phyloP scores from a whole-genome alignment of 2,888 invertebrate species.

The Pachydiplax longipennis region DNA sequence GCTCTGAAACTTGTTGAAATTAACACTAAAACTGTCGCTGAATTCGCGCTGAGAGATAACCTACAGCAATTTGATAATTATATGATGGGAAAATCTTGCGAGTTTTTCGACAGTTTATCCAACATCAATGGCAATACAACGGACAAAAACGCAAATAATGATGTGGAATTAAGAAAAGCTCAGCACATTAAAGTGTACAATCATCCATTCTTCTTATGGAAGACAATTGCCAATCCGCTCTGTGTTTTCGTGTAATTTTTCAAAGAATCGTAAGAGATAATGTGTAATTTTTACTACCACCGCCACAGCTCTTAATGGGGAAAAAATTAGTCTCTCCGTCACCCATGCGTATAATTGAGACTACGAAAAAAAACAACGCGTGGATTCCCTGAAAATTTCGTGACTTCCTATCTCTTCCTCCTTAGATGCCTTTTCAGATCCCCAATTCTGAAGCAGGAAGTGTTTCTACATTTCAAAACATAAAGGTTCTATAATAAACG shows the following conservation, averaged over 20 bases:
- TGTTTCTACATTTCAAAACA: not conserved
- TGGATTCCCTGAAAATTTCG: not conserved
- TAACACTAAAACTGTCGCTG: no score
- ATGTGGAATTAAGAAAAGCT: no score
- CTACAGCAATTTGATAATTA: no score
- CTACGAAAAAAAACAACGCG: not conserved
- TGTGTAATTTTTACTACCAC: not conserved
- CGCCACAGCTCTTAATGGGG: not conserved
- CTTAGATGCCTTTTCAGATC: not conserved
- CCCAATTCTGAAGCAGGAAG: slow-evolving; percentile 24
- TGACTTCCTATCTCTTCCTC: not conserved
- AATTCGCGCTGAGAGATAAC: no score
- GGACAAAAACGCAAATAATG: no score
- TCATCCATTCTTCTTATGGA: not conserved
- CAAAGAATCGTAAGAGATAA: not conserved
- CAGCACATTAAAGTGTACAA: not conserved
- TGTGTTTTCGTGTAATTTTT: not conserved
- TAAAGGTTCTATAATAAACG: not conserved
- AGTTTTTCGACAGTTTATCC: no score
- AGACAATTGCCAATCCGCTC: not conserved
- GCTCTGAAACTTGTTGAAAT: no score
- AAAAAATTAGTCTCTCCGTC: not conserved
- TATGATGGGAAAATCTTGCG: no score
- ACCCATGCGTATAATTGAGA: not conserved
- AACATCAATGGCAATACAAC: no score